phyloP scores from a whole-genome alignment of 2,888 invertebrate species.

The Dione vanillae region DNA sequence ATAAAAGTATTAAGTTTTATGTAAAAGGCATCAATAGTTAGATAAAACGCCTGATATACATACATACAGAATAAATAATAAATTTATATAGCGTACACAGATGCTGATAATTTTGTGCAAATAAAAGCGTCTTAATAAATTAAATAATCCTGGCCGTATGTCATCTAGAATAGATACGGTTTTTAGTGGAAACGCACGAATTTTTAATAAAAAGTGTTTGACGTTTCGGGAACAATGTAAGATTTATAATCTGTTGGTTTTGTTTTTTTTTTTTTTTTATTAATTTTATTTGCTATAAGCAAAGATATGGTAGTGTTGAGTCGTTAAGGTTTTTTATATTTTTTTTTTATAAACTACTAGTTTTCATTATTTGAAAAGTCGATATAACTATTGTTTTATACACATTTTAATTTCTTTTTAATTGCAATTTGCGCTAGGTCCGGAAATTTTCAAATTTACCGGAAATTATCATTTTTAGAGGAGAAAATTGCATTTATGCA shows the following conservation, averaged over 20 bases:
- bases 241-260: background rate
- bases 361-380: too few species aligned
- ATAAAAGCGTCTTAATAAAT: slow-evolving; percentile 31
- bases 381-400: too few species aligned
- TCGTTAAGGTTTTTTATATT: background rate
- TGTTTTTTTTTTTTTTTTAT: background rate
- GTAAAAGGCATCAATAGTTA: slow-evolving; percentile 43
- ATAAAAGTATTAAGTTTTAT: slow-evolving; percentile 33
- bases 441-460: too few species aligned
- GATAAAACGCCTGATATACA: slow-evolving; percentile 32
- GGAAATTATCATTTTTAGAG: too few species aligned
- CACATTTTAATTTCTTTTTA: too few species aligned
- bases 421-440: too few species aligned
- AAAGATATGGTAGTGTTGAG: background rate
- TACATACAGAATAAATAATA: slow-evolving; percentile 30
- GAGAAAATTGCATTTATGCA: too few species aligned
- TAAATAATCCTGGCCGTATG: slow-evolving; percentile 22
- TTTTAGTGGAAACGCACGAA: slow-evolving; percentile 39
- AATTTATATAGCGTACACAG: slow-evolving; percentile 32
- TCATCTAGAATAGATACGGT: slow-evolving; percentile 28
- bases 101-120: slow-evolving; percentile 40
- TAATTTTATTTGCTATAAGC: background rate
- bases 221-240: slow-evolving; percentile 39
- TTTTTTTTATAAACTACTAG: background rate
- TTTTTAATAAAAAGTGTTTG: slow-evolving; percentile 16